Conservation (phyloP, 2,888 invertebrate species). For the Invenusta paracnida region DNA sequence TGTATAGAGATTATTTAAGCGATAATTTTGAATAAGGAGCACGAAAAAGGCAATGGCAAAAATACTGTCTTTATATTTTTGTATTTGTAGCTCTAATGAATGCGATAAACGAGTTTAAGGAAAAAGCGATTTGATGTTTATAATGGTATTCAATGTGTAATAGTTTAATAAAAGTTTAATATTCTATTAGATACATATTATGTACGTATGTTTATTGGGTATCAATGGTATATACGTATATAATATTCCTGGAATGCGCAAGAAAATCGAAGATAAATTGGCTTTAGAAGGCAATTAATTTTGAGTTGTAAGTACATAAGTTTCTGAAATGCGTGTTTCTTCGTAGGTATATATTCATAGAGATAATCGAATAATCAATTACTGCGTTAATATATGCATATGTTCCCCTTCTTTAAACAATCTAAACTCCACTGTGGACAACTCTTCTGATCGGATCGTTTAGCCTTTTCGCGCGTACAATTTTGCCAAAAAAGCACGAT, state of each 20-base stretch:
- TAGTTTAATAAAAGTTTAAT: no score
- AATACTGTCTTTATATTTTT: neutral
- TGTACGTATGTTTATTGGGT: no score
- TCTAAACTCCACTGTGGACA: neutral
- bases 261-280: neutral
- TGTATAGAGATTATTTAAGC: no score
- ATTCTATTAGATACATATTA: no score
- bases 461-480: neutral
- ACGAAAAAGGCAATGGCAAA: neutral
- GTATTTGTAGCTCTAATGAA: no score
- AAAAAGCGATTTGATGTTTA: neutral
- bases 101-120: neutral
- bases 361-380: neutral
- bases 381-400: neutral
- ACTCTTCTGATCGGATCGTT: neutral
- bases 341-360: neutral
- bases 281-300: slow-evolving; percentile 4
- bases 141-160: no score
- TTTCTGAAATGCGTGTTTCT: neutral
- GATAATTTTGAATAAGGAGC: no score
- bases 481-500: no score
- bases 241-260: neutral
- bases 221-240: neutral
- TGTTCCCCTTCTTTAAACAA: no score
- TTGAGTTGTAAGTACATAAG: neutral